Percentiles rank a stretch among this genome's conserved stretches.
These are phyloP conservation scores for Anabas testudineus DNA, from an alignment of 2,797 vertebrate genomes.

Conservation along the genomic window DNA sequence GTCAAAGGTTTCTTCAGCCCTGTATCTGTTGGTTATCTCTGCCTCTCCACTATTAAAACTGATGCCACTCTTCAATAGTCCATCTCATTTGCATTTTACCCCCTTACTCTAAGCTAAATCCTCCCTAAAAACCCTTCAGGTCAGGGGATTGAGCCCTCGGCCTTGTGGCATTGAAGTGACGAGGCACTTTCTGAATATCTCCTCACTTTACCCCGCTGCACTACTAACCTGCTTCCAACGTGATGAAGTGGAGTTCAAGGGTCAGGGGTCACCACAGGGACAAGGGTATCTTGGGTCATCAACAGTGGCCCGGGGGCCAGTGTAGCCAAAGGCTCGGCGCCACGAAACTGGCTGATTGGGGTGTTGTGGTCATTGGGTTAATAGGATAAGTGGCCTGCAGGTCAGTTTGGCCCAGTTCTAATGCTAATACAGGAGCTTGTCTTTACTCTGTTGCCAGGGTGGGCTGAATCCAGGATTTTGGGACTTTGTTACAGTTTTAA, in stretches of 20 bases:
- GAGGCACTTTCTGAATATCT: slow-evolving; percentile 51
- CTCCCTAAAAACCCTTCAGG: slow-evolving; percentile 49
- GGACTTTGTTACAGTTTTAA: slow-evolving; percentile 67
- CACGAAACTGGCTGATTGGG: slow-evolving; percentile 68
- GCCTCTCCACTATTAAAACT: background rate
- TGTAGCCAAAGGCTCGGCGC: slow-evolving; percentile 60
- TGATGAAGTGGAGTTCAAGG: slow-evolving; percentile 74
- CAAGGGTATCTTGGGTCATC: slow-evolving; percentile 81
- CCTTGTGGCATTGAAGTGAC: slow-evolving; percentile 59
- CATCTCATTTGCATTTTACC: slow-evolving; percentile 69
- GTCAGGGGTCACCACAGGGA: slow-evolving; percentile 66
- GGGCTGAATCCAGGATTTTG: slow-evolving; percentile 58
- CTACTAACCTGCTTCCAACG: slow-evolving; percentile 64
- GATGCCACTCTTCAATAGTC: slow-evolving; percentile 22
- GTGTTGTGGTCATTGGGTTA: slow-evolving; percentile 77
- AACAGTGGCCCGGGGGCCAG: slow-evolving; percentile 46
- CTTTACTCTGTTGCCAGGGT: slow-evolving; percentile 60
- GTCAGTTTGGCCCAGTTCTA: slow-evolving; percentile 78
- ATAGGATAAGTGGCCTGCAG: slow-evolving; percentile 80
- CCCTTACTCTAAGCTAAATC: slow-evolving; percentile 43
- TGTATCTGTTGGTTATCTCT: slow-evolving; percentile 3
- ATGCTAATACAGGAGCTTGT: slow-evolving; percentile 75
- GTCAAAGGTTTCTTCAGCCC: slow-evolving; percentile 9
- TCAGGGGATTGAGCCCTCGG: slow-evolving; percentile 59
- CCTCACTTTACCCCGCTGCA: slow-evolving; percentile 60